Percentiles rank a stretch among this genome's conserved stretches.
Conservation (phyloP, 2,113 vertebrate genomes). For the Andinoacara biseriatus region DNA sequence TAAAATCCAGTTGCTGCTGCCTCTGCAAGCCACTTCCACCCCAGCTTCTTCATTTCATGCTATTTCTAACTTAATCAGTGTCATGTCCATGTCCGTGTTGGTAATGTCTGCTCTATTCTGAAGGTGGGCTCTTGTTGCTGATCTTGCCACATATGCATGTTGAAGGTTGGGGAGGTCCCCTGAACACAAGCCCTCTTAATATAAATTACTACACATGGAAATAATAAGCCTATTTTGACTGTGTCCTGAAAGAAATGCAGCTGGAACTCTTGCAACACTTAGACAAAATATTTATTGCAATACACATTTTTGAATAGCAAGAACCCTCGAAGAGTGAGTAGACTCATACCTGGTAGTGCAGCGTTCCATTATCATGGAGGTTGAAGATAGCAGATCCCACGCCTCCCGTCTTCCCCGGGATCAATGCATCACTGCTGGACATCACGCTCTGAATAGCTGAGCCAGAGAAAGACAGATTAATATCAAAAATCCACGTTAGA, state of each 20-base stretch:
- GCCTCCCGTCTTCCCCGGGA: conserved; percentile 88
- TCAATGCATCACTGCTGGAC: conserved; percentile 88
- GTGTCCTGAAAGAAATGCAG: background rate
- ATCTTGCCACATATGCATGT: background rate
- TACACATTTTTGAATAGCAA: background rate
- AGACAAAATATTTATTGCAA: background rate
- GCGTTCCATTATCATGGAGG: conserved; percentile 90
- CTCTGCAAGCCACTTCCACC: too few species aligned
- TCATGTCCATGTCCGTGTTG: too few species aligned
- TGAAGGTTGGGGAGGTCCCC: background rate
- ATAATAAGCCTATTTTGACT: conserved; percentile 1
- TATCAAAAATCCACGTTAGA: conserved; percentile 18
- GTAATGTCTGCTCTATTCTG: background rate
- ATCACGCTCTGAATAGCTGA: conserved; percentile 94
- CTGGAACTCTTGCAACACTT: background rate
- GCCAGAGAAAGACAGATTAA: conserved; percentile 33
- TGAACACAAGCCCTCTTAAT: background rate
- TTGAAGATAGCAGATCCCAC: conserved; percentile 89
- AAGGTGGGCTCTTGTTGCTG: background rate
- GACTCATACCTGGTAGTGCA: conserved; percentile 88
- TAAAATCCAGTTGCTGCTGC: too few species aligned
- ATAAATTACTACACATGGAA: background rate
- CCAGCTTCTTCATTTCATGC: too few species aligned
- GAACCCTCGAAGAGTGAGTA: background rate
- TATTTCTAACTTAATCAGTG: too few species aligned